Evolutionary conservation across 2,113 vertebrate species (phyloP), one percentile per base, ranked within the genome.

Genomic region (Elephantulus edwardii): DNA sequence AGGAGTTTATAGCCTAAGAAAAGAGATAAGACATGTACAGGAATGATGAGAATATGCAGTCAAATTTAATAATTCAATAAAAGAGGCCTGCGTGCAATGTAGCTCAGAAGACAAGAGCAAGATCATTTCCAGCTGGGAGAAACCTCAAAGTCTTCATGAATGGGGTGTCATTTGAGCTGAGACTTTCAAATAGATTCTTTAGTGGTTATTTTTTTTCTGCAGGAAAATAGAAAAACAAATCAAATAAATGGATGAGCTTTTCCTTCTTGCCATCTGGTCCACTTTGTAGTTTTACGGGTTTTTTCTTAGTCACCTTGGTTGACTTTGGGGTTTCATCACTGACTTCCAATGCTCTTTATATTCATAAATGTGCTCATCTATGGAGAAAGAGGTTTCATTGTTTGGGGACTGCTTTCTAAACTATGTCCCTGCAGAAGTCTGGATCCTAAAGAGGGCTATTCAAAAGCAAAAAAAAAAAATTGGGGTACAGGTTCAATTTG

Each of bases 301-400:
- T 96, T 77, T 81, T 64, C 54, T 84, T 76, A 40, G 54, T 92
- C n/a, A 84, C 81, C 46, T 72, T 80, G 66, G 60, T 85, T 48
- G 52, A 72, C 30, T 91, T 35, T 30, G 38, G 66, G 22, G 38
- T 86, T 90, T 74, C 54, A 82, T 54, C 44, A 46, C 7, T 46
- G 33, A 48, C 56, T 62, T 48, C 40, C 8, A 28, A 19, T 38
- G 70, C 3, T 66, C 38, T 83, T 80, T 91, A n/a, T 79, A 70
- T 38, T 86, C 35, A 44, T 40, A 83, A 85, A 90, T 38, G 28
- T 56, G 50, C 4, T 68, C 76, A 58, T 76, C 30, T 11, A 0
- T 50, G 24, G 50, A 90, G 46, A 92, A 82, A 79, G 62, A 2
- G 42, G 8, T 54, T 68, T 50, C 46, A 62, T 42, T 35, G 38